Evolutionary conservation across 2,797 vertebrate species (phyloP), one percentile per base, ranked within the genome.

Genomic region (Loris lydekkerianus): DNA sequence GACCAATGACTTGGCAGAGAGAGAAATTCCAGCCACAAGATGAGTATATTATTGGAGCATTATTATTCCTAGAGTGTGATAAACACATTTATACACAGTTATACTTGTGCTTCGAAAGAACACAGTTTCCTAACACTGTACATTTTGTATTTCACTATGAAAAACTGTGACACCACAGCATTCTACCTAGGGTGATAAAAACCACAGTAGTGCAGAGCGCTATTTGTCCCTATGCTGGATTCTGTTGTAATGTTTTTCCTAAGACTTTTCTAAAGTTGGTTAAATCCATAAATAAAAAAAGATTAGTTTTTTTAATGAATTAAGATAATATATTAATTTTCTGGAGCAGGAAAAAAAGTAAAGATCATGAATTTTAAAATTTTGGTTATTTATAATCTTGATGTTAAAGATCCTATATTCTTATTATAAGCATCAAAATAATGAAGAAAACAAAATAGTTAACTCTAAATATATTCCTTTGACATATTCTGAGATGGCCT

Each of bases 231-330:
- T 77, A 18, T 25, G 61, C 27, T 40, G 17, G 7, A 85, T 25
- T 56, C 72, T 73, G 8, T 63, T 72, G 49, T 43, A 40, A 8
- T 25, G 49, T 93, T 73, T 84, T 86, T 40, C 58, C 65, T 53
- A 65, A 92, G 40, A 72, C 58, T 34, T 23, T 18, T 73, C 40
- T 72, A 84, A 89, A 29, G 20, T 43, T 75, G 49, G 40, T 60
- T 89, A 60, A 85, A 89, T 86, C 37, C 15, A 46, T 83, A 65
- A 95, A 43, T 85, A 56, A 63, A 78, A 93, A 93, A 93, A 94
- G 56, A 34, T 5, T 25, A 15, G 17, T 77, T 37, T 86, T 58
- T 37, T 86, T 63, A 73, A 80, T 9, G 72, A 61, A 93, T 56
- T 72, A 93, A 84, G 49, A 87, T 76, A 69, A 15, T 15, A 31